Evolutionary conservation across 1,140 invertebrate genomes (phyloP).

Genomic region (Drosophila ironensis): DNA sequence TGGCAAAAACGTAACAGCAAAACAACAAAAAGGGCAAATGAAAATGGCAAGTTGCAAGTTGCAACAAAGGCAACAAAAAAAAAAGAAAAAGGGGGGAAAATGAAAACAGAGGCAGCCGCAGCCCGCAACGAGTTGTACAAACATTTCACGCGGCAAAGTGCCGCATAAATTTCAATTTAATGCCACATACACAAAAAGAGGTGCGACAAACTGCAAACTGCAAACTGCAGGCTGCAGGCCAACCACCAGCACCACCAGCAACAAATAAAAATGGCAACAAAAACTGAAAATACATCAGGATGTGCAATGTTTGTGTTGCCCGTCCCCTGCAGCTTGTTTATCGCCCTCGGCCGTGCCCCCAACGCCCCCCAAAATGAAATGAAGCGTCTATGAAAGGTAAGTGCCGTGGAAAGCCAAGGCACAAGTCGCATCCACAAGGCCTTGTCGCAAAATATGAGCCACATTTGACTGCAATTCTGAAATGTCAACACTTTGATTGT

Average conservation of each 20-base stretch:
- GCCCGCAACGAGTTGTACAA: constrained; percentile 78
- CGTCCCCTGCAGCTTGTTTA: constrained; percentile 48
- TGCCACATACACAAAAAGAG: constrained; percentile 62
- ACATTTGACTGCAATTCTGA: constrained; percentile 51
- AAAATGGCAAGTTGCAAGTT: not conserved
- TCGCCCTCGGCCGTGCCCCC: constrained; percentile 24
- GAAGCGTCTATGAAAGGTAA: constrained; percentile 57
- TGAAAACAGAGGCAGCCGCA: constrained; percentile 51
- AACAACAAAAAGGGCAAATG: not conserved
- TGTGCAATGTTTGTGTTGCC: constrained; percentile 61
- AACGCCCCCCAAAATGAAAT: constrained; percentile 43
- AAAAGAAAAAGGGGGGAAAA: no score
- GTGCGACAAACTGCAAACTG: constrained; percentile 51
- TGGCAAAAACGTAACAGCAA: constrained; percentile 17
- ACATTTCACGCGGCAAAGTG: constrained; percentile 79
- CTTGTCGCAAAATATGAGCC: constrained; percentile 48
- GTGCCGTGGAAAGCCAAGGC: constrained; percentile 24
- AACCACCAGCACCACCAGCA: constrained; percentile 22
- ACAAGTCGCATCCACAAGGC: constrained; percentile 16
- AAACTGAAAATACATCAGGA: constrained; percentile 46
- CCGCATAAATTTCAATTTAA: constrained; percentile 80
- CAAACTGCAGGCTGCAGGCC: constrained; percentile 13
- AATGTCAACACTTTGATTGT: constrained; percentile 58
- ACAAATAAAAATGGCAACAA: constrained; percentile 43
- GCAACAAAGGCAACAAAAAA: not conserved